Conservation (phyloP, 2,113 vertebrate species). For the Hydrolagus affinis region DNA sequence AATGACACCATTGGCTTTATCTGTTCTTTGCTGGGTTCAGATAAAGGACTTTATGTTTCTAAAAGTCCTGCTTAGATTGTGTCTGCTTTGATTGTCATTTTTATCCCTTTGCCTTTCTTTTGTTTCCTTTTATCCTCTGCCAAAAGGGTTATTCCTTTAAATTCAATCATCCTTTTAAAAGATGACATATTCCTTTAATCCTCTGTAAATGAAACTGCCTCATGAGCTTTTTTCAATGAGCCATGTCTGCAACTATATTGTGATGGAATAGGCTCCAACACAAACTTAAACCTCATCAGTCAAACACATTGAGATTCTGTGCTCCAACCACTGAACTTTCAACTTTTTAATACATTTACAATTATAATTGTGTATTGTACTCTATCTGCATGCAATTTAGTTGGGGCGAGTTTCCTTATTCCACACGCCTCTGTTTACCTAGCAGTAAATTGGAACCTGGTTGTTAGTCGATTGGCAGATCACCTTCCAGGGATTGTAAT, state of each 20-base stretch:
- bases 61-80: neutral
- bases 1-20: neutral
- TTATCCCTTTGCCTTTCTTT: constrained; percentile 14
- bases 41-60: neutral
- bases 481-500: too few relatives aligned
- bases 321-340: neutral
- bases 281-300: neutral
- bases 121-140: constrained; percentile 20
- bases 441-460: too few relatives aligned
- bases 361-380: neutral
- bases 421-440: too few relatives aligned
- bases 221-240: constrained; percentile 40
- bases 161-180: constrained; percentile 25
- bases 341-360: neutral
- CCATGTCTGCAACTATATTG: neutral
- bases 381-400: neutral
- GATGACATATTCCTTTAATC: constrained; percentile 43
- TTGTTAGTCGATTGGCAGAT: too few relatives aligned
- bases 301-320: neutral
- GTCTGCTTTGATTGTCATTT: neutral
- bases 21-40: neutral
- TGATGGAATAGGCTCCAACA: neutral
- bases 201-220: constrained; percentile 46
- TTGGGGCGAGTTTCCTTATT: too few relatives aligned
- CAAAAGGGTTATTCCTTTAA: constrained; percentile 21